Percentiles rank a stretch among this genome's conserved stretches.
Evolutionary conservation across 2,797 vertebrate species (phyloP).

Genomic region (Peromyscus eremicus): DNA sequence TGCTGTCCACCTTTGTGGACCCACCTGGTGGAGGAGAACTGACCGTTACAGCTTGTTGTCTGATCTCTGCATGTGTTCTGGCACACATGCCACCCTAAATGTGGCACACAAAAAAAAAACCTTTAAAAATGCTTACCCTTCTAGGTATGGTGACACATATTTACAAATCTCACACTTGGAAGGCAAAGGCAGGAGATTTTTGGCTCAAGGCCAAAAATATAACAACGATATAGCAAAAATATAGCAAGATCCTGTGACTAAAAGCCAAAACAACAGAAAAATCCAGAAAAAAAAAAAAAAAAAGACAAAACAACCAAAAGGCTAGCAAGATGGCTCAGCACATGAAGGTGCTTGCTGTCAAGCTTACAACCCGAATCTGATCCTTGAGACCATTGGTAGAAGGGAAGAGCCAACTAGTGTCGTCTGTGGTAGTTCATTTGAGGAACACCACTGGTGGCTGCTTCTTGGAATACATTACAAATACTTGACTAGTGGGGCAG

Average conservation of each 20-base stretch:
- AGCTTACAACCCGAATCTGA: not conserved
- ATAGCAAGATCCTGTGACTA: not conserved
- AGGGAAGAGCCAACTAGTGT: not conserved
- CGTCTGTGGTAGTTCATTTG: not conserved
- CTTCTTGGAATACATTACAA: not conserved
- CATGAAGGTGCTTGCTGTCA: not conserved
- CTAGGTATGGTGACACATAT: not conserved
- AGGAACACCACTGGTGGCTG: not conserved
- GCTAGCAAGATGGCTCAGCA: not conserved
- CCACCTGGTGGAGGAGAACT: not conserved
- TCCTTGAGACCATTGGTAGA: not conserved
- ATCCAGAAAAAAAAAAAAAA: not conserved
- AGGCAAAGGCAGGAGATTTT: not conserved
- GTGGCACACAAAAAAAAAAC: not conserved
- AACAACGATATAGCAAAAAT: no score
- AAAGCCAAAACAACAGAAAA: not conserved
- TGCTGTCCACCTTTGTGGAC: not conserved
- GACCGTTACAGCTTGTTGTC: not conserved
- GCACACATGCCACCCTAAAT: not conserved
- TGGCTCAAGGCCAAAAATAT: no score
- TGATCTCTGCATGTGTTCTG: not conserved
- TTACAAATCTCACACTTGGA: not conserved
- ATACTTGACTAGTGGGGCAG: not conserved
- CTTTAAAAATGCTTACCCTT: slow-evolving; percentile 12
- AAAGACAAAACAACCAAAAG: not conserved